Base-by-base conservation (phyloP, 2,797 vertebrate genomes). In the Sebastes baramenuke region DNA sequence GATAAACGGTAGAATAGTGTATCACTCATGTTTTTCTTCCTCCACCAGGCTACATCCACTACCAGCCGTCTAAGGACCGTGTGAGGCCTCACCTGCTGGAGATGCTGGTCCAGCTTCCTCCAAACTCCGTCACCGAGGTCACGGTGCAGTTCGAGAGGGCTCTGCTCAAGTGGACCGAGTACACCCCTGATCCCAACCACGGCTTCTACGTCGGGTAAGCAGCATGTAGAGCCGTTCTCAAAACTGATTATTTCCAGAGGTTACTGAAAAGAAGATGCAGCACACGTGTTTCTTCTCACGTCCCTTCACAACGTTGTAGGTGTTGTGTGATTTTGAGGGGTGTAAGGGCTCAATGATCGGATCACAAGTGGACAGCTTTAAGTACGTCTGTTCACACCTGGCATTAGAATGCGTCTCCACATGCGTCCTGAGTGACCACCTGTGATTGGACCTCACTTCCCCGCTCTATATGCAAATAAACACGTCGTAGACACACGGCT, bases 81-180 rank as follows among this genome's bases (percentile, higher is more conserved):
- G 89, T 93, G 75, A 95, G 95, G 81, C 97, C 99, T 60, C 98
- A 99, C 91, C 97, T 99, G 12, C 92, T 99, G 80, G 99, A 99
- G 95, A 99, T 99, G 98, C 94, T 99, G 78, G 90, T 99, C 79
- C 98, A 99, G 95, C 95, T 99, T 87, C 99, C 99, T 2, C 97
- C 98, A 73, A 97, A 96, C 91, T 99, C 98, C 0, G 92, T 97
- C 91, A 99, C 98, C 2, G 98, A 99, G 93, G 97, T 99, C 71
- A 98, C 97, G 1, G 97, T 99, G 85, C 96, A 99, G 94, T 99
- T 99, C 90, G 98, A 99, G 93, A 96, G 98, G 74, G 98, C 98
- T 1, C 94, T 99, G 80, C 86, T 99, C 64, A 99, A 98, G 92
- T 99, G 99, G 99, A 99, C 98, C 0, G 99, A 99, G 86, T 99